Conservation (phyloP, 2,113 vertebrate genomes). For the Eptatretus burgeri region DNA sequence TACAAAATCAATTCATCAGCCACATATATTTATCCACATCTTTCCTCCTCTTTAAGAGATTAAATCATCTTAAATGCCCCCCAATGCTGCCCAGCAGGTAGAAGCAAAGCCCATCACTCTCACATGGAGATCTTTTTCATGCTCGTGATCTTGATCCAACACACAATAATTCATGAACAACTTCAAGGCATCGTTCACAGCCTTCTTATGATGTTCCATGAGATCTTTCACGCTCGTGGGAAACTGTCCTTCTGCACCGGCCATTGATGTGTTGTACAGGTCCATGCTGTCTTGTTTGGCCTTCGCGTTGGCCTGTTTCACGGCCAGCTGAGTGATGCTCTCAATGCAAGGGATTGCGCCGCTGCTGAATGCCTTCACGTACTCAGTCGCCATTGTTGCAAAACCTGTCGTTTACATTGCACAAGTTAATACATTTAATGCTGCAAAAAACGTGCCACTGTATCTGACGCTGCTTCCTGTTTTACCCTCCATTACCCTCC, state of each 20-base stretch:
- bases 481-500: too few relatives aligned
- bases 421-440: not conserved
- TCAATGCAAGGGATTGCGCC: slow-evolving; percentile 2
- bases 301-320: not conserved
- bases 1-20: too few relatives aligned
- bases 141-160: not conserved
- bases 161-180: not conserved
- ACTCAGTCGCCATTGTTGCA: not conserved
- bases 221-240: not conserved
- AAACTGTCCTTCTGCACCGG: not conserved
- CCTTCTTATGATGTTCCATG: not conserved
- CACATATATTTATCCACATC: too few relatives aligned
- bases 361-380: not conserved
- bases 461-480: too few relatives aligned
- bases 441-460: too few relatives aligned
- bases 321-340: not conserved
- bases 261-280: not conserved
- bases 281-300: not conserved
- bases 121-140: not conserved
- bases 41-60: too few relatives aligned
- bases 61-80: too few relatives aligned
- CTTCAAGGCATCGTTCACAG: not conserved
- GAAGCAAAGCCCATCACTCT: not conserved
- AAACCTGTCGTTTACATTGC: not conserved
- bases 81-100: too few relatives aligned